Evolutionary conservation across 2,113 vertebrate genomes (phyloP), one percentile per base, ranked within the genome.

Genomic region (Okapia johnstoni): DNA sequence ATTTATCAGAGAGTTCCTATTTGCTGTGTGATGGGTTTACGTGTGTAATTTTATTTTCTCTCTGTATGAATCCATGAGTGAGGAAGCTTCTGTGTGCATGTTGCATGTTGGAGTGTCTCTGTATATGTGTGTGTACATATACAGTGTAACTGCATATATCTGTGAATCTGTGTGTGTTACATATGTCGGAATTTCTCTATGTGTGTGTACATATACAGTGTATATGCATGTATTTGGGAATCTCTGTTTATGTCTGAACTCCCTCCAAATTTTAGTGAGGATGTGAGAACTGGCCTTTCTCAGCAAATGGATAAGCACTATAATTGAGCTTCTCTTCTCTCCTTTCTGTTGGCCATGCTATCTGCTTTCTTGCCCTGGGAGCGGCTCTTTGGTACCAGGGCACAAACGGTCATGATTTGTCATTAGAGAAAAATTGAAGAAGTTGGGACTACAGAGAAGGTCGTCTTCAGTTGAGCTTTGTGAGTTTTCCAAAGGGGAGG

Each of bases 301-400:
- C 25, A 88, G 63, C 33, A 40, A 8, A 7, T 17, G 70, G 70
- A 52, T 85, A 48, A 70, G 21, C 21, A 52, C 21, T 30, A 15
- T 4, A 40, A 36, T 46, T 48, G 85, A 81, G 10, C 21, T 73
- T 66, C 80, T 86, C 88, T 88, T 48, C 55, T 81, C 12, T 36
- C 43, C n/a, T 91, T 87, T 73, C 28, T 73, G 25, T 48, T 86
- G 4, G 61, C 16, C 30, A 57, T 9, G 46, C 33, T 30, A 30
- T 89, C 43, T 95, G 50, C 40, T 89, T 97, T 89, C 66, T 93
- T 70, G 26, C 9, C 58, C 84, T 28, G 43, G 79, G 58, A 89
- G 48, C 2, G 8, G 40, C 30, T 93, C 17, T 97, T 85, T 80
- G 79, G 79, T 43, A 89, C 33, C n/a, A 70, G 15, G 21, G 40